Evolutionary conservation across 1,140 invertebrate genomes (phyloP).

Genomic region (Sarcophaga bullata): DNA sequence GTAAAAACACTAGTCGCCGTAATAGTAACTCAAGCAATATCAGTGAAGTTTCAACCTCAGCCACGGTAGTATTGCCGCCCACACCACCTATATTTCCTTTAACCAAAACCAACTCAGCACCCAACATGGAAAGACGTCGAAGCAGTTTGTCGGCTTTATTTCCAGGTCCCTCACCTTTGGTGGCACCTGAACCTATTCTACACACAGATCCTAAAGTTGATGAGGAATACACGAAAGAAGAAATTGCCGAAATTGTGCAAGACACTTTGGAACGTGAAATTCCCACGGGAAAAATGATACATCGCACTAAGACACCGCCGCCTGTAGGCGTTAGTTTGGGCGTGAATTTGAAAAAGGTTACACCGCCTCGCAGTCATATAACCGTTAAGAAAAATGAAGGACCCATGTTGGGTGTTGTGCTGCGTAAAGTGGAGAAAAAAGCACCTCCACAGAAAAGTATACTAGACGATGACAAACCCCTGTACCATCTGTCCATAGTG

Average conservation of each 20-base stretch:
- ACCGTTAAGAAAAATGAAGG: constrained; percentile 59
- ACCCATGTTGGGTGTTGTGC: constrained; percentile 61
- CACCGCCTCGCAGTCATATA: constrained; percentile 56
- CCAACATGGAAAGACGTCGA: constrained; percentile 52
- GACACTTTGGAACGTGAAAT: constrained; percentile 51
- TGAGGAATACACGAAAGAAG: constrained; percentile 1
- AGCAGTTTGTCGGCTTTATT: constrained; percentile 57
- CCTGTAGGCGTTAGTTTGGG: constrained; percentile 60
- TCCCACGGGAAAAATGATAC: constrained; percentile 58
- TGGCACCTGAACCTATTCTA: constrained; percentile 54
- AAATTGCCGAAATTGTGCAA: constrained; percentile 29
- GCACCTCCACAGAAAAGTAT: constrained; percentile 58
- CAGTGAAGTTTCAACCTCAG: neutral
- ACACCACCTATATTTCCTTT: constrained; percentile 46
- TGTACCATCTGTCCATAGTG: constrained; percentile 62
- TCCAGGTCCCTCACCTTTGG: constrained; percentile 58
- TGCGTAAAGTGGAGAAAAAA: constrained; percentile 62
- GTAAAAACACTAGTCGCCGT: constrained; percentile 54
- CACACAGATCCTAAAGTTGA: constrained; percentile 50
- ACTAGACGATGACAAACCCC: constrained; percentile 61
- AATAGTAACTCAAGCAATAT: constrained; percentile 46
- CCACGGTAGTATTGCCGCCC: constrained; percentile 1
- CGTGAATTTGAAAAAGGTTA: constrained; percentile 56
- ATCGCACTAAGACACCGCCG: constrained; percentile 61
- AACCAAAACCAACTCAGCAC: constrained; percentile 56